Conservation (phyloP, 1,140 invertebrate genomes). For the Theocolax elegans region DNA sequence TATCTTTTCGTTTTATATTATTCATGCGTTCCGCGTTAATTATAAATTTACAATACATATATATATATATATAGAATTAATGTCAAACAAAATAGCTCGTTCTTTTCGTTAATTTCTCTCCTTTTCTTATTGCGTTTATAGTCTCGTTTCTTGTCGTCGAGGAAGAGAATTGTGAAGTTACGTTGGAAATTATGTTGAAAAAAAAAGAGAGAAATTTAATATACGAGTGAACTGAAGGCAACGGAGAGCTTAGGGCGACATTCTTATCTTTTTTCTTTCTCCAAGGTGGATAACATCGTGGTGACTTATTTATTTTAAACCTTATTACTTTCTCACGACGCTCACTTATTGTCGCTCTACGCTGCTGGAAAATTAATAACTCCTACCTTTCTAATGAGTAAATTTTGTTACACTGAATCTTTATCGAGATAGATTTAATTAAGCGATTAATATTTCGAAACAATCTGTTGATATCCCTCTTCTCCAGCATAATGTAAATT, state of each 20-base stretch:
- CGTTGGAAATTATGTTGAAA: no score
- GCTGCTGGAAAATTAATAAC: slow-evolving; percentile 33
- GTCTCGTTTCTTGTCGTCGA: background rate
- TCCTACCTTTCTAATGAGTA: no score
- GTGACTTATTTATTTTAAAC: slow-evolving; percentile 27
- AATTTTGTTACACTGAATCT: background rate
- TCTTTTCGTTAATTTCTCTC: background rate
- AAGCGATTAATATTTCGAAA: no score
- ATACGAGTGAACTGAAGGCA: background rate
- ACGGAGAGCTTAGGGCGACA: background rate
- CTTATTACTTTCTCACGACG: slow-evolving; percentile 28
- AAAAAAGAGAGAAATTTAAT: no score
- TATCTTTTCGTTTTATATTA: slow-evolving; percentile 48
- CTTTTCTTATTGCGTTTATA: background rate
- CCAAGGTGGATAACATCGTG: background rate
- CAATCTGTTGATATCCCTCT: background rate
- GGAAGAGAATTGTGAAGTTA: slow-evolving; percentile 21
- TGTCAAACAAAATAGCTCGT: slow-evolving; percentile 56
- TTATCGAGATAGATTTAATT: no score
- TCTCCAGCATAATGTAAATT: slow-evolving; percentile 27
- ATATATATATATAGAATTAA: slow-evolving; percentile 55
- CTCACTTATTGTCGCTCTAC: slow-evolving; percentile 15
- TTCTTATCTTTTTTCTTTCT: background rate
- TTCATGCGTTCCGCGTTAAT: slow-evolving; percentile 35
- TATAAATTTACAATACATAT: slow-evolving; percentile 6